Evolutionary conservation across 2,888 invertebrate genomes (phyloP).

Genomic region (Lordiphosa andalusiaca): DNA sequence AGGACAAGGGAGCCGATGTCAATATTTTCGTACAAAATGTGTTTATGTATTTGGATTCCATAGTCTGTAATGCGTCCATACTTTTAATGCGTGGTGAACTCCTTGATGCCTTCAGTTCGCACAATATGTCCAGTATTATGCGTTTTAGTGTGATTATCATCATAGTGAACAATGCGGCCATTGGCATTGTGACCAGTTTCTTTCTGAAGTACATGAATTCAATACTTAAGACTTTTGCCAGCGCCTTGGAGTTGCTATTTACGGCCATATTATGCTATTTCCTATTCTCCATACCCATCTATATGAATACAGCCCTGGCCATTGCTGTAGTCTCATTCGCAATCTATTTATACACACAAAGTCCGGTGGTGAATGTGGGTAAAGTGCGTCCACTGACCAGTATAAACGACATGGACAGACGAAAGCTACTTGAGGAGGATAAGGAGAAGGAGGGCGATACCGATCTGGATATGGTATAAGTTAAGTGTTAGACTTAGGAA

Average conservation of each 20-base stretch:
- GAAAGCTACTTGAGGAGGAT: slow-evolving; percentile 68
- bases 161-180: slow-evolving; percentile 92
- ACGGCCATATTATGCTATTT: slow-evolving; percentile 94
- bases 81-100: slow-evolving; percentile 86
- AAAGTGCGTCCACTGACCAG: slow-evolving; percentile 67
- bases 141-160: slow-evolving; percentile 89
- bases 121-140: slow-evolving; percentile 82
- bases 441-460: slow-evolving; percentile 66
- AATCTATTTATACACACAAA: slow-evolving; percentile 92
- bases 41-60: slow-evolving; percentile 97
- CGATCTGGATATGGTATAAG: slow-evolving; percentile 77
- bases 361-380: slow-evolving; percentile 87
- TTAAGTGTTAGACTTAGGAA: slow-evolving; percentile 20
- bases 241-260: slow-evolving; percentile 93
- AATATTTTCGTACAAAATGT: slow-evolving; percentile 96
- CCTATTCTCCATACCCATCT: slow-evolving; percentile 91
- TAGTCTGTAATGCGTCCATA: slow-evolving; percentile 91
- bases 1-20: slow-evolving; percentile 90
- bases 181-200: slow-evolving; percentile 96
- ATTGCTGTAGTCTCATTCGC: slow-evolving; percentile 91
- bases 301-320: slow-evolving; percentile 89
- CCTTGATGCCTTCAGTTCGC: slow-evolving; percentile 82
- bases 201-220: slow-evolving; percentile 96
- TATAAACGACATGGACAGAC: slow-evolving; percentile 50
- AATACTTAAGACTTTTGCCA: slow-evolving; percentile 96